Evolutionary conservation across 2,113 vertebrate genomes (phyloP), one percentile per base, ranked within the genome.

Genomic region (Rhinoptilus africanus): DNA sequence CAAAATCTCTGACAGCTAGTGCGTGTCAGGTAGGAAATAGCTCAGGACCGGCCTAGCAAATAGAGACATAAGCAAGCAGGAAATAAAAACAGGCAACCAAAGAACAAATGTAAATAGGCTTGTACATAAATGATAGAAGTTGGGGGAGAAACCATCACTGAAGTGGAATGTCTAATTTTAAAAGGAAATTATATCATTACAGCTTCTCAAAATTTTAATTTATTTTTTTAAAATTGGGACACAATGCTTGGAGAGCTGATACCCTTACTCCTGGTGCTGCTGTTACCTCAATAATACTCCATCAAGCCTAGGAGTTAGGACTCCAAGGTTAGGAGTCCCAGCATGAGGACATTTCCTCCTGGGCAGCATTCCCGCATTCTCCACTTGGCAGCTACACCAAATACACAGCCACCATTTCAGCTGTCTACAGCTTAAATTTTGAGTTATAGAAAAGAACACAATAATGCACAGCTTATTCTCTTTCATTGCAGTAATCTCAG

Each of bases 101-200:
- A 34, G 28, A 82, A n/a, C 7, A 59, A 17, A 63, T 20, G 12
- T 3, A 50, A 22, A 37, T 37, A 64, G 50, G 59, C 43, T 45
- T 45, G 18, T 28, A 41, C 11, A 37, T 12, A 59, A 76, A 72
- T 60, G 27, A 17, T 35, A 43, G 50, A 91, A 60, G 3, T 4
- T 67, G 28, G 4, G 22, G 14, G 0, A 0, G 3, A 67, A 59
- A 20, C 0, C 0, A 1, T 41, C 62, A 51, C n/a, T 47, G 43
- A 81, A 72, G 7, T n/a, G 12, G 41, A 78, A 59, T 7, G 7
- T 23, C 14, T 78, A 6, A 45, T 75, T 71, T 89, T 35, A 50
- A 71, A 79, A 75, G 17, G 68, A 81, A 66, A 35, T n/a, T 39
- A 3, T 77, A 9, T 6, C 12, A 59, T 75, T 77, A 75, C 22